Base-by-base conservation (phyloP, 1,140 invertebrate genomes). In the Whitmania pigra region DNA sequence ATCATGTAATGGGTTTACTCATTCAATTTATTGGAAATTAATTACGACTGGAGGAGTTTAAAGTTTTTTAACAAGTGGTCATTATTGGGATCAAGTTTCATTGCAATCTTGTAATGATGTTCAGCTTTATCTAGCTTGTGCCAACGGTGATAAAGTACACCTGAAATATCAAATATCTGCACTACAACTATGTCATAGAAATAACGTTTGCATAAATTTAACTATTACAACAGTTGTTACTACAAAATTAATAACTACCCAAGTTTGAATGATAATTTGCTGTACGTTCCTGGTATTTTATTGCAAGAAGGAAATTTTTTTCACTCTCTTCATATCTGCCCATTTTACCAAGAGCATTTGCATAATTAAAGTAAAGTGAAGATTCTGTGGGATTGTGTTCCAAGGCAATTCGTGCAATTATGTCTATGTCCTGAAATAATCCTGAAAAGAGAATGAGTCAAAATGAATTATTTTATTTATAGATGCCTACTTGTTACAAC, bases 91-190 rank as follows among this genome's bases (percentile, higher is more conserved):
- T 92, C 87, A 2, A 93, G 78, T 77, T 85, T 80, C 53, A 93
- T 81, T 18, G 92, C 90, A 79, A 85, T 87, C 71, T 83, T 83
- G 78, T 97, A 97, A 80, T 88, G 87, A 71, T 85, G 78, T 78
- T 88, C 86, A 4, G 93, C 93, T 74, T 87, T 80, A 0, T 87
- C 80, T 74, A 86, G 84, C 83, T 89, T 92, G 69, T 89, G 89
- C 92, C 92, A 95, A 53, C 91, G 87, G 82, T 97, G 93, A 83
- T 95, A 96, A 0, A 96, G 83, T 36, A 97, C 92, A 74, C 92
- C 91, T 91, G 78, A 55, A 86, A 86, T 77, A 25, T 55, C 25
- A 55, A 86, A 86, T 77, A 25, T 55, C 25, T 20, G 6, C 40
- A 68, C 57, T 27, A 18, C 4, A 20, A 18, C 31, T 18, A 40